Evolutionary conservation across 1,140 invertebrate genomes (phyloP), one percentile per base, ranked within the genome.

Genomic region (Microplitis demolitor): DNA sequence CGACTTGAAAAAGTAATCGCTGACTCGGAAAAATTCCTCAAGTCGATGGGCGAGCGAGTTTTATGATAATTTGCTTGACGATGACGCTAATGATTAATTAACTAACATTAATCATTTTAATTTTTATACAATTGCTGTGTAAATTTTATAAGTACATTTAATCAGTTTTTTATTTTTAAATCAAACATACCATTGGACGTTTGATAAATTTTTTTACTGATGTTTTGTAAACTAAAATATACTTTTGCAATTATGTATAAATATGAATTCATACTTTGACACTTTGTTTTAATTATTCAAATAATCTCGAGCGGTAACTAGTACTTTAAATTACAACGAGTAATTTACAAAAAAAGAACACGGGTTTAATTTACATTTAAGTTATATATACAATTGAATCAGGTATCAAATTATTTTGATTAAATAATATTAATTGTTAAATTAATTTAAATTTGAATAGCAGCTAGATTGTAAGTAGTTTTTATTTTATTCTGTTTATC

Each of bases 1-100:
- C 88, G 94, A 39, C 86, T 96, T 3, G 88, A 92, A 74, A 89
- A 91, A 77, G 90, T 92, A 60, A 92, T 95, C 54, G 82, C 87
- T 51, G 91, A 93, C 68, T 91, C 91, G 53, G 90, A 90, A 85
- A 87, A 86, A 14, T 89, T 89, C 51, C 82, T 91, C 1, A 73
- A 85, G 24, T 78, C 79, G 4, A 87, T 92, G 74, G 86, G 82
- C 0, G 88, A 88, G 75, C 80, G 78, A 66, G 77, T 76, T 31
- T 76, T 79, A 76, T 72, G 77, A 78, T 69, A 39, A 39, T 39
- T 39, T 39, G 24, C 24, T 24, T 24, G 24, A 24, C 24, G 70
- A 73, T 50, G 16, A 53, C n/a, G 16, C 37, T 62, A 13, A 53
- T 11, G 33, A 64, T 68, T 6, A 63, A 51, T 54, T 54, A 62